These are phyloP conservation scores for Dorcus parallelipipedus DNA, from an alignment of 2,888 invertebrate species.

Conservation along the genomic window DNA sequence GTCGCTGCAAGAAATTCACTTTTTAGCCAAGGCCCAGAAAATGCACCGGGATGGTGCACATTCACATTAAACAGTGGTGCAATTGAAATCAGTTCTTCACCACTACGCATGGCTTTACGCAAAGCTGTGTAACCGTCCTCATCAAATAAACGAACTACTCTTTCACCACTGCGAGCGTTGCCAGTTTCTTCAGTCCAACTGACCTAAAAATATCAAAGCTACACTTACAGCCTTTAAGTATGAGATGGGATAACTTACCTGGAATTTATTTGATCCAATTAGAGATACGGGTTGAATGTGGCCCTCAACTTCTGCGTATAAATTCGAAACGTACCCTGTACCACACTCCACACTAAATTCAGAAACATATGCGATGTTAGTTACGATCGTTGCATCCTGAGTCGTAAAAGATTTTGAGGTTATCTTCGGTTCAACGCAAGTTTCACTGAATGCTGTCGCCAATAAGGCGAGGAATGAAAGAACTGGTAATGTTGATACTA, in stretches of 20 bases:
- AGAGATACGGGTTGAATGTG: slow-evolving; percentile 80
- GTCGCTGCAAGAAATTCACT: slow-evolving; percentile 86
- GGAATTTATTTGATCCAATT: slow-evolving; percentile 74
- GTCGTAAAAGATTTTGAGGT: slow-evolving; percentile 84
- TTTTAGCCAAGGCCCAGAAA: slow-evolving; percentile 89
- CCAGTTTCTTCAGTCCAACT: slow-evolving; percentile 91
- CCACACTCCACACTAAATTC: slow-evolving; percentile 85
- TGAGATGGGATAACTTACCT: slow-evolving; percentile 58
- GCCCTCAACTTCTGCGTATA: slow-evolving; percentile 88
- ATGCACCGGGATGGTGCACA: slow-evolving; percentile 74
- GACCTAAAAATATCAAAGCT: slow-evolving; percentile 56
- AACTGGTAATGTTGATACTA: background rate
- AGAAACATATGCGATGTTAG: slow-evolving; percentile 85
- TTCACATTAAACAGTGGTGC: slow-evolving; percentile 69
- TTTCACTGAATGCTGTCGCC: slow-evolving; percentile 36
- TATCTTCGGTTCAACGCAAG: slow-evolving; percentile 64
- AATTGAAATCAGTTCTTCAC: slow-evolving; percentile 64
- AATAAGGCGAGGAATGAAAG: slow-evolving; percentile 15
- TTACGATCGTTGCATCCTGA: slow-evolving; percentile 86
- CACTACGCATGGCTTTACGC: slow-evolving; percentile 74
- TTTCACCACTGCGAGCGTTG: slow-evolving; percentile 76
- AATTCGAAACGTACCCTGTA: slow-evolving; percentile 59
- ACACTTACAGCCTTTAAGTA: background rate
- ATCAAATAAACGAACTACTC: slow-evolving; percentile 78
- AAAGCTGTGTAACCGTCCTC: slow-evolving; percentile 89